Evolutionary conservation across 1,140 invertebrate species (phyloP).

Genomic region (Bombus impatiens): DNA sequence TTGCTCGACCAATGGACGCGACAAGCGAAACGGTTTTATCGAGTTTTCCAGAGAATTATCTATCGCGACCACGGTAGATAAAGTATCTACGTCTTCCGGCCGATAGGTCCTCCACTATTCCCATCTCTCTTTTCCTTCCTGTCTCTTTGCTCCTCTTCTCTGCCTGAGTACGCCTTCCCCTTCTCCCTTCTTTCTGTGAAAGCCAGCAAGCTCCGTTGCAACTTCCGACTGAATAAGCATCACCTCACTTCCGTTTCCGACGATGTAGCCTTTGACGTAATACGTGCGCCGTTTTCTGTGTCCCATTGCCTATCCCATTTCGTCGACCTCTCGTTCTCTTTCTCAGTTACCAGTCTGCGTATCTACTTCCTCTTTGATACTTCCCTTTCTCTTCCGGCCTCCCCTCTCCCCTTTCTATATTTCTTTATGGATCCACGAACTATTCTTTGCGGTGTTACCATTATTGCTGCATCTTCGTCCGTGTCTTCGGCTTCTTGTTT

Average conservation of each 20-base stretch:
- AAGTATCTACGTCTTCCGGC: slow-evolving; percentile 74
- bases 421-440: slow-evolving; percentile 7
- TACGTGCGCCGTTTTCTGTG: slow-evolving; percentile 63
- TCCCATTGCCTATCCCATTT: slow-evolving; percentile 2
- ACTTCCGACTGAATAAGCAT: slow-evolving; percentile 80
- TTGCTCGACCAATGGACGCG: slow-evolving; percentile 26
- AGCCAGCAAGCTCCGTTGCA: slow-evolving; percentile 75
- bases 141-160: slow-evolving; percentile 30
- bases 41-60: slow-evolving; percentile 68
- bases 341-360: background rate
- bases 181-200: slow-evolving; percentile 55
- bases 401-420: slow-evolving; percentile 27
- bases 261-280: slow-evolving; percentile 78
- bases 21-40: slow-evolving; percentile 52
- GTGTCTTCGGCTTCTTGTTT: background rate
- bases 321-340: slow-evolving; percentile 1
- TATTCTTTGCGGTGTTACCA: slow-evolving; percentile 16
- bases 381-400: slow-evolving; percentile 37
- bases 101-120: slow-evolving; percentile 63
- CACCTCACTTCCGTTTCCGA: slow-evolving; percentile 76
- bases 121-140: slow-evolving; percentile 35
- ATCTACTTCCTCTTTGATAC: slow-evolving; percentile 45
- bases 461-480: background rate
- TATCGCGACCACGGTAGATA: slow-evolving; percentile 64
- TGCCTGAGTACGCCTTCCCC: slow-evolving; percentile 42